Base-by-base conservation (phyloP, 2,888 invertebrate genomes). In the Dynastes hyllus region DNA sequence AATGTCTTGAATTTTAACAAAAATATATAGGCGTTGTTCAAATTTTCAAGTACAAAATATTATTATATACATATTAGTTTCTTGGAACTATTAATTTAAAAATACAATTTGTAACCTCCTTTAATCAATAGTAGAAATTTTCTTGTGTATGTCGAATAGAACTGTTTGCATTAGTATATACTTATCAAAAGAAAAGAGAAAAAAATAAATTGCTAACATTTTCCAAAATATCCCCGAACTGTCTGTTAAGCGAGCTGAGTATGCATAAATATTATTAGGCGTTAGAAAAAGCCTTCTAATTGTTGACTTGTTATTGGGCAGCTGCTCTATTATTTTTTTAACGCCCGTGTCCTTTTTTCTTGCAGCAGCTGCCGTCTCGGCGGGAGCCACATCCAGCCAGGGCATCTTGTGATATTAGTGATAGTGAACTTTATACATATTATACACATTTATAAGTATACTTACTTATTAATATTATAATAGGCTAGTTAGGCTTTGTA, bases 371-470 rank as follows among this genome's bases (percentile, higher is more conserved):
- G 87, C 86, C 85, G 86, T 85, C 85, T 83, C 83, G 84, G 84
- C 87, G 86, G 86, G 85, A 85, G 86, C 79, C 83, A 75, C 73
- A 84, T 84, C 83, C 82, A 85, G 85, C 86, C 87, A 87, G 87
- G 87, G 84, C 86, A 84, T 86, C 83, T 88, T 88, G 88, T 89
- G 89, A 89, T 89, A 89, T 87, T 88, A 88, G 88, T 86, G 85
- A 84, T 84, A 86, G 79, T 81, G 78, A 78, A 63, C 81, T 73
- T 78, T 77, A 78, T 77, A 81, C 67, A 78, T 75, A 73, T 73
- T 73, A 75, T 75, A 75, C 73, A 75, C 73, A 75, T 73, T 73
- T 73, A 78, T 77, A 45, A 11, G 2, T 75, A 50, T 69, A 55
- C 77, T 77, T 63, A 73, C 40, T 61, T 66, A 63, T 66, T 67